Conservation (phyloP, 2,113 vertebrate genomes). For the Salvelinus sp. region DNA sequence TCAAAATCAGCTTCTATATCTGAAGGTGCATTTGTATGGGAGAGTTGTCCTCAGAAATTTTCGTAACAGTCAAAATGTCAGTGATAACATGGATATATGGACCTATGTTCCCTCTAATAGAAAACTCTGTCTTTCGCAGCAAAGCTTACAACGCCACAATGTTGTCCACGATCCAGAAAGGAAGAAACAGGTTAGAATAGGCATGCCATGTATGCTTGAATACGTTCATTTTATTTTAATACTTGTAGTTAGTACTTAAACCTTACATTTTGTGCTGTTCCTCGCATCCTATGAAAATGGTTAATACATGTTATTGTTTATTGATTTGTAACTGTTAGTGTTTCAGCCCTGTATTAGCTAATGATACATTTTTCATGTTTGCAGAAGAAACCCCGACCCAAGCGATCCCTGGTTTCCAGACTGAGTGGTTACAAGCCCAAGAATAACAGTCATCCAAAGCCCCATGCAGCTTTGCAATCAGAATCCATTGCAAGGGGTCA, state of each 20-base stretch:
- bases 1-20: background rate
- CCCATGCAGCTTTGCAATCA: background rate
- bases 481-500: background rate
- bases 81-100: background rate
- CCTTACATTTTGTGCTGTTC: too few relatives aligned
- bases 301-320: background rate
- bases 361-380: background rate
- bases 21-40: background rate
- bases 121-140: conserved; percentile 56
- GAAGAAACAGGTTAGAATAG: conserved; percentile 66
- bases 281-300: too few relatives aligned
- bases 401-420: conserved; percentile 83
- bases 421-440: conserved; percentile 79
- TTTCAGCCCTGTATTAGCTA: too few relatives aligned
- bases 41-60: background rate
- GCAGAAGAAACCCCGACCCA: conserved; percentile 58
- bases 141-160: conserved; percentile 84
- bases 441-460: background rate
- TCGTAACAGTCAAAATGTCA: too few relatives aligned
- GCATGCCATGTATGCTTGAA: background rate
- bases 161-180: conserved; percentile 84
- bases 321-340: too few relatives aligned
- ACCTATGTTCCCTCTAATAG: background rate
- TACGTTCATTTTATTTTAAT: background rate
- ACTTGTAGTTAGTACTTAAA: too few relatives aligned